Percentiles rank a stretch among this genome's conserved stretches.
Conservation (phyloP, 1,140 invertebrate genomes). For the Ridgeia piscesae region DNA sequence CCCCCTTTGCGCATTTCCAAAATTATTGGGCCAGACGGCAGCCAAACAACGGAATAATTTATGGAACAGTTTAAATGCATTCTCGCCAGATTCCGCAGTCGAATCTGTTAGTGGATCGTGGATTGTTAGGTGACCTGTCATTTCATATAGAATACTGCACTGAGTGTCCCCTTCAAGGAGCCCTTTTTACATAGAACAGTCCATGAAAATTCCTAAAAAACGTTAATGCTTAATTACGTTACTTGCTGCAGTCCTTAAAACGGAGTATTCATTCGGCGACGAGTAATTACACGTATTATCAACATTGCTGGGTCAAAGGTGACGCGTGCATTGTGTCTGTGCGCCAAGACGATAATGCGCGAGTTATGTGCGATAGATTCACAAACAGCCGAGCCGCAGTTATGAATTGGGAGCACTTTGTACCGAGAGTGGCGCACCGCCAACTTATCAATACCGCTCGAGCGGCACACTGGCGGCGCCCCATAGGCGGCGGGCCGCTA, state of each 20-base stretch:
- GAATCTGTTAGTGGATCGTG: too few relatives aligned
- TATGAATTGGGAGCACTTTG: neutral
- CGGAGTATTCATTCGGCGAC: neutral
- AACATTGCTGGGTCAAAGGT: neutral
- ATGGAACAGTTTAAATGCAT: too few relatives aligned
- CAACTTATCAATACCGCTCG: neutral
- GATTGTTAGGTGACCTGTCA: too few relatives aligned
- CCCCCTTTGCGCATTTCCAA: too few relatives aligned
- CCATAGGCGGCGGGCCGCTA: neutral
- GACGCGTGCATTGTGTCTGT: neutral
- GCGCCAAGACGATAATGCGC: neutral
- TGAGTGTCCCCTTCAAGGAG: too few relatives aligned
- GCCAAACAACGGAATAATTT: too few relatives aligned
- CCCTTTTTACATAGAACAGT: too few relatives aligned
- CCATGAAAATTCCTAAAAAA: too few relatives aligned
- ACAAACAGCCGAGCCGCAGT: neutral
- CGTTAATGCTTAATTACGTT: conserved; percentile 6
- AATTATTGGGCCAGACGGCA: too few relatives aligned
- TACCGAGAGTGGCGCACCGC: neutral
- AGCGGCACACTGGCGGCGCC: neutral
- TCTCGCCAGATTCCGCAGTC: too few relatives aligned
- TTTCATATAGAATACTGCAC: too few relatives aligned
- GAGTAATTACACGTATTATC: neutral
- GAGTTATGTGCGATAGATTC: neutral
- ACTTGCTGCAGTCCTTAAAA: neutral